Evolutionary conservation across 2,113 vertebrate genomes (phyloP).

Genomic region (Pristiophorus japonicus): DNA sequence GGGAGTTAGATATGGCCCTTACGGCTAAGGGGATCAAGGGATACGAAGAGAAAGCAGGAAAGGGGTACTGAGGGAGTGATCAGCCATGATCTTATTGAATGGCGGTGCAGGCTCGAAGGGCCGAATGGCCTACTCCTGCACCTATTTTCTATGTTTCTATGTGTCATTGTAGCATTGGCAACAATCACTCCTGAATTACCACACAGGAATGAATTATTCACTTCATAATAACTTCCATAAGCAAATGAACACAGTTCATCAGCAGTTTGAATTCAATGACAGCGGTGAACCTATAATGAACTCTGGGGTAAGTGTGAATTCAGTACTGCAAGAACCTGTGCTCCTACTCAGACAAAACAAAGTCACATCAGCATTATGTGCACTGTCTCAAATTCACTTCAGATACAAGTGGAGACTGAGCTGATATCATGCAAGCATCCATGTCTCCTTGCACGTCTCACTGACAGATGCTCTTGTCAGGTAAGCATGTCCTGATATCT

Average conservation of each 20-base stretch:
- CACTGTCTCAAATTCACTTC: neutral
- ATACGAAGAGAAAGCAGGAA: too few species aligned
- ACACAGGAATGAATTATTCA: neutral
- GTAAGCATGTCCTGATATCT: neutral
- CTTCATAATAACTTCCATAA: neutral
- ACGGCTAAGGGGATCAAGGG: too few species aligned
- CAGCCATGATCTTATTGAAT: too few species aligned
- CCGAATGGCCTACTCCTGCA: too few species aligned
- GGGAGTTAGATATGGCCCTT: too few species aligned
- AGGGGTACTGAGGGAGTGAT: too few species aligned
- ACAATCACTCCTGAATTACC: neutral
- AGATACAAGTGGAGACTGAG: neutral
- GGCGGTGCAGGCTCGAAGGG: too few species aligned
- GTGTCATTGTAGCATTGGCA: neutral
- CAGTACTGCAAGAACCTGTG: neutral
- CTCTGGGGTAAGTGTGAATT: neutral
- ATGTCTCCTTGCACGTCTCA: neutral
- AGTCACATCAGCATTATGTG: neutral
- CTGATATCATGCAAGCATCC: neutral
- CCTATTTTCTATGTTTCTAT: too few species aligned
- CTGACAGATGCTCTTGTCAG: constrained; percentile 1
- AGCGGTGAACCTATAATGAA: neutral
- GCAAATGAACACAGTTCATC: neutral
- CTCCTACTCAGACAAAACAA: too few species aligned
- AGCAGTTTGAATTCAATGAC: neutral